Percentiles rank a stretch among this genome's conserved stretches.
Evolutionary conservation across 2,797 vertebrate species (phyloP).

Genomic region (Mastacembelus armatus): DNA sequence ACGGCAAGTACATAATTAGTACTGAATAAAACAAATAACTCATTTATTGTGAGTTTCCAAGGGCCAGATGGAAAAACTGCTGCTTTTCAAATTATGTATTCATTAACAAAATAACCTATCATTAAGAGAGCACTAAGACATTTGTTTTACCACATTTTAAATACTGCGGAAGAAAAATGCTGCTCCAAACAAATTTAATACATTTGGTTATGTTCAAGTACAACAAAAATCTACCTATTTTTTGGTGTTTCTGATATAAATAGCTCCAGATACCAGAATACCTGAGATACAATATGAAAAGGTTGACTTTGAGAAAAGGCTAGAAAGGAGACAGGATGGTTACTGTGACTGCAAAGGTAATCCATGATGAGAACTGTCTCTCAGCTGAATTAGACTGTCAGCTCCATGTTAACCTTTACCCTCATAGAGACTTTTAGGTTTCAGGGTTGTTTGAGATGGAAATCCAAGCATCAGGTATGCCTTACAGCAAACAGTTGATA

Average conservation of each 20-base stretch:
- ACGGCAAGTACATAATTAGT: conserved; percentile 59
- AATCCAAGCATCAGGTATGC: conserved; percentile 65
- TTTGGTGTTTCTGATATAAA: background rate
- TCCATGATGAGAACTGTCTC: conserved; percentile 77
- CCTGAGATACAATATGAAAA: conserved; percentile 25
- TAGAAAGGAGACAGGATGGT: conserved; percentile 45
- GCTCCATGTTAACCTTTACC: conserved; percentile 72
- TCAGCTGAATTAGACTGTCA: conserved; percentile 74
- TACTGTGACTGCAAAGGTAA: conserved; percentile 60
- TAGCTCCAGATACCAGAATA: conserved; percentile 22
- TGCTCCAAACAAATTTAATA: conserved; percentile 4
- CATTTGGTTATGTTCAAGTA: conserved; percentile 18
- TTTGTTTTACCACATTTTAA: conserved; percentile 25
- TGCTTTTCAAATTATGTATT: conserved; percentile 45
- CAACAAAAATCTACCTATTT: background rate
- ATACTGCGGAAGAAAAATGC: conserved; percentile 2
- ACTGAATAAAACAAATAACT: conserved; percentile 53
- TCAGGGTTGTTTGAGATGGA: conserved; percentile 78
- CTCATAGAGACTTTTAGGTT: conserved; percentile 65
- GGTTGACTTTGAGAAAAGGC: conserved; percentile 37
- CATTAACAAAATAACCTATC: conserved; percentile 43
- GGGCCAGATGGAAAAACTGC: conserved; percentile 40
- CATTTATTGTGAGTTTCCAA: conserved; percentile 40
- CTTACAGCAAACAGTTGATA: conserved; percentile 71
- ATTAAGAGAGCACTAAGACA: conserved; percentile 40